phyloP scores from a whole-genome alignment of 2,888 invertebrate species.

The Sminthurides aquaticus region DNA sequence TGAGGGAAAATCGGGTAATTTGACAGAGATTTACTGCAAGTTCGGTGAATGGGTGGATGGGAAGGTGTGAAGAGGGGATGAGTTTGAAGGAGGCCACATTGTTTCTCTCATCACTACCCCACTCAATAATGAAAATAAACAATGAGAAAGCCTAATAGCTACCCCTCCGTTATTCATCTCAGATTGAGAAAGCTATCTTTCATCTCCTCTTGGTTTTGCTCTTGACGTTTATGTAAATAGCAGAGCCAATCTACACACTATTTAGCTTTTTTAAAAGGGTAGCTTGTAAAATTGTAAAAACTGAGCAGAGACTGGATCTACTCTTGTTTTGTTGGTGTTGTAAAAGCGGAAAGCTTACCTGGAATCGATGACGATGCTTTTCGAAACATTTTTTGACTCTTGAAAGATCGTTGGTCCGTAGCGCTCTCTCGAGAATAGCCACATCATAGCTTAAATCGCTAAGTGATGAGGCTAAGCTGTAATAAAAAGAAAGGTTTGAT shows the following conservation, averaged over 20 bases:
- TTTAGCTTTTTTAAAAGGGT: too few relatives aligned
- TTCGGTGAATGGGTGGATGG: background rate
- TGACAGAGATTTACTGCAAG: background rate
- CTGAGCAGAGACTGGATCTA: too few relatives aligned
- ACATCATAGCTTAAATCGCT: slow-evolving; percentile 50
- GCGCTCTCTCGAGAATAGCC: slow-evolving; percentile 51
- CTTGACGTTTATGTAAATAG: too few relatives aligned
- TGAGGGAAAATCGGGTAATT: background rate
- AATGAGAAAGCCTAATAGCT: too few relatives aligned
- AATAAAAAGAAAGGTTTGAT: background rate
- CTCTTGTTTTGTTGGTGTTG: too few relatives aligned
- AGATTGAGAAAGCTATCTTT: too few relatives aligned
- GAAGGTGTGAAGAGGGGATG: background rate
- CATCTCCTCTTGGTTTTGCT: too few relatives aligned
- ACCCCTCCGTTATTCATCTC: too few relatives aligned
- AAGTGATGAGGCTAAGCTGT: slow-evolving; percentile 49
- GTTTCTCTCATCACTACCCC: too few relatives aligned
- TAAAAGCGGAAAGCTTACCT: slow-evolving; percentile 46
- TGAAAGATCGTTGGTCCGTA: slow-evolving; percentile 51
- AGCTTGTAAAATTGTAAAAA: too few relatives aligned
- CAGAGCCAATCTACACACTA: too few relatives aligned
- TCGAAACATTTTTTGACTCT: slow-evolving; percentile 51
- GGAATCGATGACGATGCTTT: slow-evolving; percentile 52
- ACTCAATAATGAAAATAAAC: background rate
- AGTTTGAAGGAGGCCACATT: too few relatives aligned